Evolutionary conservation across 2,888 invertebrate species (phyloP), one percentile per base, ranked within the genome.

Genomic region (Ochropacha duplaris): DNA sequence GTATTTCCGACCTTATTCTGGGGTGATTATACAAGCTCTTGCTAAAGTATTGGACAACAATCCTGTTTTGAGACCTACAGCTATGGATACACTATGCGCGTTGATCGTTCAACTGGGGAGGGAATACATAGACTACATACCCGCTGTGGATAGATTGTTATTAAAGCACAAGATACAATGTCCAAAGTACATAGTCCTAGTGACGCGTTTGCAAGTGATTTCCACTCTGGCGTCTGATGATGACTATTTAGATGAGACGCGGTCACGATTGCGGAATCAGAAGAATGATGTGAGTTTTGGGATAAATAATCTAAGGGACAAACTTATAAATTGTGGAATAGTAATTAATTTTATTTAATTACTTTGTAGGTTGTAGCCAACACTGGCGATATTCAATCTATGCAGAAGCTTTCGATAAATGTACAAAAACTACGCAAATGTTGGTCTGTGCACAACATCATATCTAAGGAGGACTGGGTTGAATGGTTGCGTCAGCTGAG

Each of bases 391-490:
- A 76, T 95, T 1, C 95, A 95, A 34, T 94, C 95, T 14, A 96
- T 96, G 55, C 97, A 97, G 76, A 95, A 96, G 78, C 87, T 98
- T 50, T 95, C 96, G 65, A 96, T 98, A 2, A 96, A 96, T 19
- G 95, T 96, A 6, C 94, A 95, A 8, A 97, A 97, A 82, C 91
- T 99, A 36, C 96, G 98, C 70, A 95, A 96, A 81, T 97, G 97
- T 4, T 98, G 98, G 97, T 96, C 96, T 6, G 96, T 97, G 0
- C 96, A 96, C 11, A 94, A 98, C 55, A 94, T 98, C 51, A 97
- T 98, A 0, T 98, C 98, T 1, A 98, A 98, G 87, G 99, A 99
- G 66, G 99, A 99, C 84, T 99, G 99, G 99, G 92, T 98, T 54
- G 99, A 99, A 83, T 99, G 99, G 99, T 87, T 99, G 57, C 94